A percentile compares a stretch with the other conserved stretches of the same genome.
Conservation (phyloP, 2,113 vertebrate species). For the Spea bombifrons region DNA sequence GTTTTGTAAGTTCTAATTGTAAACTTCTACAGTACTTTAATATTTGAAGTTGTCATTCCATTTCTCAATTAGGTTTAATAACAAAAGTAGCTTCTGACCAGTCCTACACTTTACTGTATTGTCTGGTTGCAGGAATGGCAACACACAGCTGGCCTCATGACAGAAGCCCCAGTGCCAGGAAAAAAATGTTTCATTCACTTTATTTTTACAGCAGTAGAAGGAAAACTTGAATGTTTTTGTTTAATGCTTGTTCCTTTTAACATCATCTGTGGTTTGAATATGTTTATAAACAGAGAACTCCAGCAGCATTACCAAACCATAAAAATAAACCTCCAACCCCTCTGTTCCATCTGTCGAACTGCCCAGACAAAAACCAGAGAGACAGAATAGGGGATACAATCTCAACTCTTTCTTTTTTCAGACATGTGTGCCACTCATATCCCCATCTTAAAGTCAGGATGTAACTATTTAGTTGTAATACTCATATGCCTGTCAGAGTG, state of each 20-base stretch:
- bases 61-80: too few species aligned
- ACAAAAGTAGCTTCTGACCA: too few species aligned
- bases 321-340: conserved; percentile 20
- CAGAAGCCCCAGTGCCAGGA: neutral
- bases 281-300: conserved; percentile 41
- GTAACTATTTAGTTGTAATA: neutral
- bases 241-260: conserved; percentile 35
- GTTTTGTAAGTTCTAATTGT: too few species aligned
- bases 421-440: neutral
- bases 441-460: neutral
- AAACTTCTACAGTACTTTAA: too few species aligned
- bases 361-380: neutral
- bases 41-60: too few species aligned
- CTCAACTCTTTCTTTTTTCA: neutral
- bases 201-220: conserved; percentile 35
- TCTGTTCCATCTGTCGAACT: conserved; percentile 24
- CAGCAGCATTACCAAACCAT: conserved; percentile 32
- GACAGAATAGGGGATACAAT: conserved; percentile 1
- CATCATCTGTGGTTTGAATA: conserved; percentile 38
- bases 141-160: neutral
- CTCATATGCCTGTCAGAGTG: neutral
- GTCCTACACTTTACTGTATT: neutral
- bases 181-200: conserved; percentile 33
- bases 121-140: neutral
- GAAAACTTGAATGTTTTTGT: conserved; percentile 40